Base-by-base conservation (phyloP, 2,797 vertebrate genomes). In the Cyprinodon diabolis region DNA sequence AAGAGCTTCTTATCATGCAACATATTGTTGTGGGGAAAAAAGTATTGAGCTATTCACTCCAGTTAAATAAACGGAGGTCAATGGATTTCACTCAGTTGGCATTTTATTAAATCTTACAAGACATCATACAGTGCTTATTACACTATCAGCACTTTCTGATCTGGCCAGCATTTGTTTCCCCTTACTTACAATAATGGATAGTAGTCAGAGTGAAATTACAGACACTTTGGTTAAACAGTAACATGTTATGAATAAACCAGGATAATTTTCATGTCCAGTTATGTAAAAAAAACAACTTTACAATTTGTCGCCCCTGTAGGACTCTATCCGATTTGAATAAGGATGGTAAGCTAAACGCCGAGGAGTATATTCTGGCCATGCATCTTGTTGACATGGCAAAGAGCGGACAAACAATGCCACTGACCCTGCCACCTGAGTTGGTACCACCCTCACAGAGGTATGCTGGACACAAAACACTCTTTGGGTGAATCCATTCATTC, bases 351-450 rank as follows among this genome's bases (percentile, higher is more conserved):
- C 93, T 99, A 51, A 97, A 93, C 84, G 97, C 96, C 0, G 98
- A 99, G 45, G 98, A 99, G 90, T 99, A 98, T 89, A 96, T 98
- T 83, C 92, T 99, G 84, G 98, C 97, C 0, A 99, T 99, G 98
- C 97, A 99, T 74, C 94, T 99, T 45, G 98, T 97, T 8, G 98
- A 99, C 82, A 92, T 97, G 94, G 97, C 97, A 74, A 98, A 94
- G 91, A 91, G 84, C 0, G 97, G 97, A 45, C 96, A 96, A 56
- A 94, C 96, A 0, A 92, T 99, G 75, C 97, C 98, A 0, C 93
- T 97, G 30, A 95, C 95, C 0, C 92, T 99, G 77, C 97, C 98
- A 78, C 90, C 86, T 1, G 97, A 98, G 51, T 91, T 99, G 40
- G 87, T 99, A 2, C 98, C 98, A 12, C 97, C 97, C 19, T 95